These are phyloP conservation scores for Polyommatus icarus DNA, from an alignment of 2,888 invertebrate genomes.

Conservation along the genomic window DNA sequence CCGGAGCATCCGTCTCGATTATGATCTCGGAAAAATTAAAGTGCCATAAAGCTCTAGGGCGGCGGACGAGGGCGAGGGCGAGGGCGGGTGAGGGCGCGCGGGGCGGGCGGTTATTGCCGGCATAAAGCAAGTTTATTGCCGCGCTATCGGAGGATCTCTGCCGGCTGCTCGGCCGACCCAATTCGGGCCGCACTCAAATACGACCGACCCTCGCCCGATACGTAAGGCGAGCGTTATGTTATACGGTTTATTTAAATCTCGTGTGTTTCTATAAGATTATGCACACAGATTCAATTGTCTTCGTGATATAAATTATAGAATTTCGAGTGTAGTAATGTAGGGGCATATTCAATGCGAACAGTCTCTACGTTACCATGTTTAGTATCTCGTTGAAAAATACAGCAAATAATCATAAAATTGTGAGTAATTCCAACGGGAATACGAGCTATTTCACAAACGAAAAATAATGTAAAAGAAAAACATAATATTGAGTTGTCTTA, in stretches of 20 bases:
- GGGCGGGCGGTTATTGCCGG: conserved; percentile 47
- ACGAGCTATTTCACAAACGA: too few relatives aligned
- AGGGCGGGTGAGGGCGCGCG: conserved; percentile 32
- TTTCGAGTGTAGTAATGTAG: too few relatives aligned
- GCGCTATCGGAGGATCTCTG: conserved; percentile 52
- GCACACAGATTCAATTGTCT: too few relatives aligned
- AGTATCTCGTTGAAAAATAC: too few relatives aligned
- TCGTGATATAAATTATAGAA: too few relatives aligned
- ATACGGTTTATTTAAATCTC: background rate
- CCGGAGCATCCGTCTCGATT: conserved; percentile 13
- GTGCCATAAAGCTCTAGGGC: conserved; percentile 5
- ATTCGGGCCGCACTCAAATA: conserved; percentile 43
- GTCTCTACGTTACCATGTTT: too few relatives aligned
- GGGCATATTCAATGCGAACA: too few relatives aligned
- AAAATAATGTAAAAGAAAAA: too few relatives aligned
- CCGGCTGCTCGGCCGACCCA: conserved; percentile 49
- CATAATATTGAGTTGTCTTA: too few relatives aligned
- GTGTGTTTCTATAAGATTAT: background rate
- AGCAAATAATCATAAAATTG: too few relatives aligned
- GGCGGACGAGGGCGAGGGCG: background rate
- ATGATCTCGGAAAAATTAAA: conserved; percentile 33
- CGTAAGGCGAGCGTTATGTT: background rate
- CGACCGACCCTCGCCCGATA: background rate
- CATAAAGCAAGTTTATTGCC: conserved; percentile 53
- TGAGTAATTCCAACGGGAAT: too few relatives aligned